A percentile compares a stretch with the other conserved stretches of the same genome.
phyloP scores from a whole-genome alignment of 1,140 invertebrate species.

The Steinernema khuongi region DNA sequence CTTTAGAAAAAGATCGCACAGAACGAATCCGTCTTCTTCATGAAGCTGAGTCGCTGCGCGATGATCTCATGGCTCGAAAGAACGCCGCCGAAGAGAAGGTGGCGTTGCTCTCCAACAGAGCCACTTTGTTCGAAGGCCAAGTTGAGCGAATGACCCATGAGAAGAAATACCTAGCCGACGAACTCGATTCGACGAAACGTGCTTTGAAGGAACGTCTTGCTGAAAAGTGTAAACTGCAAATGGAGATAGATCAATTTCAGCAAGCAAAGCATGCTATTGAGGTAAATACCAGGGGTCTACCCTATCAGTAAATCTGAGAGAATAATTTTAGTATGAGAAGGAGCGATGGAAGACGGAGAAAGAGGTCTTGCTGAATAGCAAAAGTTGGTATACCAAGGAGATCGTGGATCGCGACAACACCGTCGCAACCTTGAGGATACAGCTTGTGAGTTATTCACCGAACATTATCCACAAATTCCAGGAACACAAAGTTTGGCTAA shows the following conservation, averaged over 20 bases:
- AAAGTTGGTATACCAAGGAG: neutral
- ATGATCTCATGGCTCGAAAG: neutral
- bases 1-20: neutral
- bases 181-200: neutral
- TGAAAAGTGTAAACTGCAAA: neutral
- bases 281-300: neutral
- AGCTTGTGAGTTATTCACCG: neutral
- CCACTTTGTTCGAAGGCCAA: neutral
- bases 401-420: neutral
- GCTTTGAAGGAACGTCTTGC: neutral
- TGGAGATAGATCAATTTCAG: neutral
- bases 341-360: constrained; percentile 3
- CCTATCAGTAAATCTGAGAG: neutral
- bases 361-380: neutral
- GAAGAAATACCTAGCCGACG: neutral
- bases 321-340: neutral
- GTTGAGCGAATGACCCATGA: neutral
- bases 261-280: neutral
- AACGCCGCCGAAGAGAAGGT: neutral
- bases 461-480: no score
- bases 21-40: neutral
- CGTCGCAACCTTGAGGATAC: neutral
- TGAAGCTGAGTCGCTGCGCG: neutral
- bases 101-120: neutral
- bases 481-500: no score